A percentile compares a stretch with the other conserved stretches of the same genome.
phyloP scores from a whole-genome alignment of 2,113 vertebrate genomes.

The Urocitellus parryii region DNA sequence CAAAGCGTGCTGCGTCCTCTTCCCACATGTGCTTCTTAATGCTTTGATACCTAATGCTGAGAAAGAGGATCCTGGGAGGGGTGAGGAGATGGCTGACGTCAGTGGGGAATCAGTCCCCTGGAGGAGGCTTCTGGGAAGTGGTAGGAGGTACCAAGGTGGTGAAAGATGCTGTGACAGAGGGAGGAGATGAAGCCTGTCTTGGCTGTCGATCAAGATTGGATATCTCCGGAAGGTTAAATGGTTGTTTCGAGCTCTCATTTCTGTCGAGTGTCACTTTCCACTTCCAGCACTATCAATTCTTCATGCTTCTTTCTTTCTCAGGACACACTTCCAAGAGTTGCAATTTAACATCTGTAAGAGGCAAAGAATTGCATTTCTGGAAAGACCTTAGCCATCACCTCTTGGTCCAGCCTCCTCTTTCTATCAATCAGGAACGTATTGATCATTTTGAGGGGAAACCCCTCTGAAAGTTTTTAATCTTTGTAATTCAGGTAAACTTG shows the following conservation, averaged over 20 bases:
- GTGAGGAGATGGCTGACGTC: background rate
- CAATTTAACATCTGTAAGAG: background rate
- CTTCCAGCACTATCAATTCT: background rate
- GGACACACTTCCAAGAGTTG: background rate
- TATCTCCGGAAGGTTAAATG: background rate
- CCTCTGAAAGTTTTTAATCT: conserved; percentile 24
- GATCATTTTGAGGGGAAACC: background rate
- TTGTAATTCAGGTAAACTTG: background rate
- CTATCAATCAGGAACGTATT: background rate
- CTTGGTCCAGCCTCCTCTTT: background rate
- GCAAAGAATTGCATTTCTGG: background rate
- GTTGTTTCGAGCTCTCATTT: background rate
- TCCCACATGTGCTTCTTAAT: background rate
- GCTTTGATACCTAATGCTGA: background rate
- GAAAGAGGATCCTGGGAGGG: background rate
- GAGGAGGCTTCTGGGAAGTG: background rate
- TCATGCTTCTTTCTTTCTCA: background rate
- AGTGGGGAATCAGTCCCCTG: too few species aligned
- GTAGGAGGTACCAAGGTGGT: background rate
- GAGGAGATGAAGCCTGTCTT: background rate
- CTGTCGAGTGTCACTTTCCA: background rate
- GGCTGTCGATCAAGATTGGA: background rate
- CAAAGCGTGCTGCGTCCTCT: background rate
- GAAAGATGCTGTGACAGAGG: background rate
- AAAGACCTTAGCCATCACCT: background rate